These are phyloP conservation scores for Eupeodes luniger DNA, from an alignment of 2,888 invertebrate species.

Conservation along the genomic window DNA sequence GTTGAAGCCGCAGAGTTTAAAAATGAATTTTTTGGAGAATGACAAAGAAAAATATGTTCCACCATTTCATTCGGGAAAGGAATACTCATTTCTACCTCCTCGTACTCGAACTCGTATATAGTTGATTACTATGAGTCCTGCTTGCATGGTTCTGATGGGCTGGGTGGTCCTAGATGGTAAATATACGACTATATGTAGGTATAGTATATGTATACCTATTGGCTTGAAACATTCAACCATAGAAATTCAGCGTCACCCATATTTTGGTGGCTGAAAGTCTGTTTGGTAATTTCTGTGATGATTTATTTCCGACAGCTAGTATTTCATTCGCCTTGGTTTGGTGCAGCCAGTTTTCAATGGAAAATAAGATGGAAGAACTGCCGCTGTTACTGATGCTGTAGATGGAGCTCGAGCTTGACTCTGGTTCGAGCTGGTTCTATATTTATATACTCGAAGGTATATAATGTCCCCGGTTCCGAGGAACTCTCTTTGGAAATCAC, in stretches of 20 bases:
- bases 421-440: no score
- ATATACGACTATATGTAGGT: no score
- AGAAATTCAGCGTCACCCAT: constrained; percentile 51
- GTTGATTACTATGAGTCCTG: constrained; percentile 55
- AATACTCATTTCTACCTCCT: neutral
- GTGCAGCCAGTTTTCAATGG: constrained; percentile 71
- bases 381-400: constrained; percentile 33
- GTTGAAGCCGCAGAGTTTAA: constrained; percentile 66
- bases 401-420: neutral
- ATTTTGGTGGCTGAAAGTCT: constrained; percentile 74
- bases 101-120: neutral
- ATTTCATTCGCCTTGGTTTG: constrained; percentile 72
- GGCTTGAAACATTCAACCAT: constrained; percentile 67
- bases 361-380: constrained; percentile 61
- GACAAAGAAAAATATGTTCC: constrained; percentile 63
- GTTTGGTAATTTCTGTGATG: constrained; percentile 76
- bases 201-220: constrained; percentile 43
- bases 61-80: neutral
- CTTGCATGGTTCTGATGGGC: constrained; percentile 1
- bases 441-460: no score
- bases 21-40: constrained; percentile 59
- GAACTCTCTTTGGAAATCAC: constrained; percentile 74
- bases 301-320: constrained; percentile 75
- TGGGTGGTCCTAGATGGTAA: constrained; percentile 6
- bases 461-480: constrained; percentile 38